Base-by-base conservation (phyloP, 2,888 invertebrate genomes). In the Himalopsyche kuldschensis region DNA sequence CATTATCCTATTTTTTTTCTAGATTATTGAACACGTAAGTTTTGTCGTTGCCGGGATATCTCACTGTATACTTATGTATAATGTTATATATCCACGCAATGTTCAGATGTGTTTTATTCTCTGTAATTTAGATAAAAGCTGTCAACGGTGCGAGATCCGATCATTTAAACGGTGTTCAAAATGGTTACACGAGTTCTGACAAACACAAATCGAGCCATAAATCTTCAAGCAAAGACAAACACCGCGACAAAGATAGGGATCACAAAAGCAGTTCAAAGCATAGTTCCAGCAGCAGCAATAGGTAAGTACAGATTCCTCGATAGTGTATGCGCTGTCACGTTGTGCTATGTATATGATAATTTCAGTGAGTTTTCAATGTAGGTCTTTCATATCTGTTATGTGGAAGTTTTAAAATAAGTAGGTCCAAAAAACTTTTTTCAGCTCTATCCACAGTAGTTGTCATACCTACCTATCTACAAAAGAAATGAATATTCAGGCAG, bases 91-190 rank as follows among this genome's bases (percentile, higher is more conserved):
- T 55, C 55, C 55, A 55, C 55, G 55, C 20, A 55, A 55, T 55
- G 55, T 55, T 55, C 20, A 55, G 20, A 20, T 20, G 55, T 55
- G 55, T 75, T 75, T 75, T 75, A 75, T 75, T 75, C 17, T 75
- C 32, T 15, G 41, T 31, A 75, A 31, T 84, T 84, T 46, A 84
- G 84, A 80, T 84, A 20, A 84, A 84, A 82, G 78, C 75, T 31
- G 84, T 92, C 89, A 93, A 92, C 89, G 92, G 92, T 86, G 91
- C 90, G 89, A 92, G 91, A 89, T 91, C 88, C 89, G 92, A 92
- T 90, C 94, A 94, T 91, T 92, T 95, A 91, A 96, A 96, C 91
- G 96, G 96, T 84, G 91, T 96, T 88, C 95, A 95, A 88, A 96
- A 96, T 91, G 97, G 96, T 81, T 96, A 95, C 89, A 84, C 89